Percentiles rank a stretch among this genome's conserved stretches.
Conservation (phyloP, 2,113 vertebrate species). For the Acanthisitta chloris region DNA sequence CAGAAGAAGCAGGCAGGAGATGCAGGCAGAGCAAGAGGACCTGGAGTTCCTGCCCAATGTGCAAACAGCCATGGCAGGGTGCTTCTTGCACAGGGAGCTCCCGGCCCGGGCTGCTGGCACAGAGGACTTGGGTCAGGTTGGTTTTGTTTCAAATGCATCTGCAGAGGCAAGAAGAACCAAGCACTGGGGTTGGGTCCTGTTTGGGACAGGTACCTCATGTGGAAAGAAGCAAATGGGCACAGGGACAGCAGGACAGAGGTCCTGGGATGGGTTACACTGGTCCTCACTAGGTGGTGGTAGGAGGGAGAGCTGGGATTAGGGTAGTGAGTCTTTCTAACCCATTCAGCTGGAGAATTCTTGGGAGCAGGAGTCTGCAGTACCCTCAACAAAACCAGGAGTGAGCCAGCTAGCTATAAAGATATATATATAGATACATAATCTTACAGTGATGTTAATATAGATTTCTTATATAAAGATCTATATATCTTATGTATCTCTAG, state of each 20-base stretch:
- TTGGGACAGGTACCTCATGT: neutral
- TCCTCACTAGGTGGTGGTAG: neutral
- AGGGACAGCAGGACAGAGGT: neutral
- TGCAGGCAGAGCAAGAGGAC: neutral
- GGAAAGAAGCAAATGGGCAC: neutral
- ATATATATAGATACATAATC: no score
- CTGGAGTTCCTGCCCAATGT: neutral
- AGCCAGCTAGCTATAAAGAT: neutral
- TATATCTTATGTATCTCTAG: neutral
- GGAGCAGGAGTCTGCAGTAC: neutral
- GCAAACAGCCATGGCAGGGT: neutral
- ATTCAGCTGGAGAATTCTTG: neutral
- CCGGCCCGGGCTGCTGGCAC: neutral
- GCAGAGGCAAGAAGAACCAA: neutral
- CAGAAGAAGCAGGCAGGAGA: neutral
- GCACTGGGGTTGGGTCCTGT: rapidly evolving
- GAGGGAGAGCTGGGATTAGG: neutral
- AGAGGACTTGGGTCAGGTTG: rapidly evolving
- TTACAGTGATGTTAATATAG: no score
- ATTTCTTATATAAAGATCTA: neutral
- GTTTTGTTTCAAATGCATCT: neutral
- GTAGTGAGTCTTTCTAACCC: neutral
- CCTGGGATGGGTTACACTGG: rapidly evolving
- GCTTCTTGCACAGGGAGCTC: neutral
- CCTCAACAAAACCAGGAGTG: neutral